Evolutionary conservation across 2,113 vertebrate species (phyloP).

Genomic region (Ochotona curzoniae): DNA sequence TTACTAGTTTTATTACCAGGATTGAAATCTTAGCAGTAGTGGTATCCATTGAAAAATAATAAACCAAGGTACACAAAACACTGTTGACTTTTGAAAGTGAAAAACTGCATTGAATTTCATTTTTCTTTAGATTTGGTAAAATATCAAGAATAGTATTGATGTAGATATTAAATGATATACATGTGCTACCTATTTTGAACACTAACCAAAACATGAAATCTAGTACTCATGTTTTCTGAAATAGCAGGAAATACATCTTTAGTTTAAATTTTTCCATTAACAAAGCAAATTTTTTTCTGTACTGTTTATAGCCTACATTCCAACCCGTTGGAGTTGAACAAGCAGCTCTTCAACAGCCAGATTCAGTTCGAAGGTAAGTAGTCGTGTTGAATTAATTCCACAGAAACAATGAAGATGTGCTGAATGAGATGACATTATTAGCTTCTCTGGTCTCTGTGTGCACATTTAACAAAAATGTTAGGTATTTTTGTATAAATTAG

Average conservation of each 20-base stretch:
- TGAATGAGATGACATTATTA: constrained; percentile 11
- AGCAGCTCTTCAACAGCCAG: constrained; percentile 70
- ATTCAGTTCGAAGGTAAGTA: constrained; percentile 79
- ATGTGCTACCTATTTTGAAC: constrained; percentile 38
- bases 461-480: constrained; percentile 43
- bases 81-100: neutral
- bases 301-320: constrained; percentile 61
- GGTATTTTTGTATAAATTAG: constrained; percentile 31
- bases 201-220: constrained; percentile 52
- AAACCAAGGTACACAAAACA: constrained; percentile 44
- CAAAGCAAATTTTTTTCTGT: constrained; percentile 58
- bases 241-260: constrained; percentile 48
- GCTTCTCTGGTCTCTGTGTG: constrained; percentile 27
- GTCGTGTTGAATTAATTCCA: constrained; percentile 57
- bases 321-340: constrained; percentile 73
- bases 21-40: constrained; percentile 35
- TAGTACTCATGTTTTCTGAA: constrained; percentile 54
- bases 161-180: constrained; percentile 17
- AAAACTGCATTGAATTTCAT: constrained; percentile 15
- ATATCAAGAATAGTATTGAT: constrained; percentile 41
- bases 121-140: constrained; percentile 36
- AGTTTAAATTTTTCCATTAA: constrained; percentile 45
- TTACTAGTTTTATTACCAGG: constrained; percentile 39
- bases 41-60: constrained; percentile 42
- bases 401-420: neutral